Conservation (phyloP, 2,888 invertebrate genomes). For the Ditylenchus weischeri region DNA sequence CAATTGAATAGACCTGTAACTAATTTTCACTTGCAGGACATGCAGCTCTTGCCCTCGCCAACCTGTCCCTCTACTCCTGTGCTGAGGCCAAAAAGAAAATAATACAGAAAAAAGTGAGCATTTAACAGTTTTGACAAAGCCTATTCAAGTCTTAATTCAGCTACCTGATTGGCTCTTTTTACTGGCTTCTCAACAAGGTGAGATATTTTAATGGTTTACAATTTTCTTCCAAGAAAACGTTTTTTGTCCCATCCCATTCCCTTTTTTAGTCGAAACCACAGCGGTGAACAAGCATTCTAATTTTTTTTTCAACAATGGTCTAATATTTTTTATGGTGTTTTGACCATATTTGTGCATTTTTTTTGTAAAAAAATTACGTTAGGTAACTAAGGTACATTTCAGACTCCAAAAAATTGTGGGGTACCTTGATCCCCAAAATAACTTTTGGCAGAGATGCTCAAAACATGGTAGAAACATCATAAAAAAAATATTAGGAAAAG, state of each 20-base stretch:
- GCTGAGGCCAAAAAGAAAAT: conserved; percentile 62
- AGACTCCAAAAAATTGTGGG: too few species aligned
- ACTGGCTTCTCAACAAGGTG: conserved; percentile 69
- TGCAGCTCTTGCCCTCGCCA: conserved; percentile 92
- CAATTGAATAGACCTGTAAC: neutral
- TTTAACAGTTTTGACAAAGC: neutral
- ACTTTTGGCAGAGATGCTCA: conserved; percentile 66
- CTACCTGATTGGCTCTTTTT: conserved; percentile 82
- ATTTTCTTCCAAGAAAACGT: too few species aligned
- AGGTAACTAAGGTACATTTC: too few species aligned
- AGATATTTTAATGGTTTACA: neutral
- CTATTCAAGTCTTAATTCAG: conserved; percentile 26
- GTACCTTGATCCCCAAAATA: neutral
- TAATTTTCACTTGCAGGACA: conserved; percentile 66
- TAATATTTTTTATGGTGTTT: too few species aligned
- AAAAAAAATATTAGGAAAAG: too few species aligned
- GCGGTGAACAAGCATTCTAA: too few species aligned
- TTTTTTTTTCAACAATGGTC: too few species aligned
- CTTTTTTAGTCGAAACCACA: too few species aligned
- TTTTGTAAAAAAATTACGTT: too few species aligned
- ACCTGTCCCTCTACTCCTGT: conserved; percentile 81
- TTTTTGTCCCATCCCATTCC: too few species aligned
- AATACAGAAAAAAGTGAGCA: conserved; percentile 60
- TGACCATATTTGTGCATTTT: neutral
- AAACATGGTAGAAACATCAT: too few species aligned